Percentiles rank a stretch among this genome's conserved stretches.
phyloP scores from a whole-genome alignment of 2,888 invertebrate species.

The Neoascia interrupta region DNA sequence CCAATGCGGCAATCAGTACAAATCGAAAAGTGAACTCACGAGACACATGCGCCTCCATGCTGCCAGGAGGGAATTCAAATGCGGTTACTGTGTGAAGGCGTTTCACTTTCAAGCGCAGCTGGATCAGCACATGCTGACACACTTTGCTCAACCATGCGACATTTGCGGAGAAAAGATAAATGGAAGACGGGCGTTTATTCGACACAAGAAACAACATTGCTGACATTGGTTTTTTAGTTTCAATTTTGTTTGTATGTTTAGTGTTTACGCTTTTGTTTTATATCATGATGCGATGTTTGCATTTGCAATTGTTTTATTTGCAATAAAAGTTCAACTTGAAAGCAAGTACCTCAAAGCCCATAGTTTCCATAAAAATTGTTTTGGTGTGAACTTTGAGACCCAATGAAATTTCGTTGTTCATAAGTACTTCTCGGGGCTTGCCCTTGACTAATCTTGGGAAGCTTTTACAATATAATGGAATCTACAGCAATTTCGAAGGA shows the following conservation, averaged over 20 bases:
- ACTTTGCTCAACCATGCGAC: slow-evolving; percentile 43
- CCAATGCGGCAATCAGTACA: slow-evolving; percentile 52
- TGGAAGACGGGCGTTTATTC: slow-evolving; percentile 38
- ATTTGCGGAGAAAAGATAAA: slow-evolving; percentile 45
- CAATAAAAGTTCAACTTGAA: slow-evolving; percentile 25
- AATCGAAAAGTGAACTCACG: slow-evolving; percentile 34
- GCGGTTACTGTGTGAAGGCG: slow-evolving; percentile 43
- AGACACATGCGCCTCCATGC: slow-evolving; percentile 45
- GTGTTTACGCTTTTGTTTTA: neutral
- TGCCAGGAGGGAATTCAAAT: slow-evolving; percentile 35
- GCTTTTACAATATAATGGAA: no score
- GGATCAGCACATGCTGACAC: slow-evolving; percentile 47
- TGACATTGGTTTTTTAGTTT: neutral
- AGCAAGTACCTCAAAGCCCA: neutral
- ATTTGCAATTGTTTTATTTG: slow-evolving; percentile 14
- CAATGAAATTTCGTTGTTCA: no score
- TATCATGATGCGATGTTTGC: neutral
- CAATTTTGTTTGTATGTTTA: neutral
- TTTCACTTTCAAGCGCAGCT: slow-evolving; percentile 39
- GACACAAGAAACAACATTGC: slow-evolving; percentile 43
- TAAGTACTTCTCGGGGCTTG: no score
- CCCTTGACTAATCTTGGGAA: no score
- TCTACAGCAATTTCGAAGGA: no score
- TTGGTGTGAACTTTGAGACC: no score
- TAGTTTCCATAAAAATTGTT: no score